Conservation (phyloP, 2,888 invertebrate genomes). For the Zaprionus lineosus region DNA sequence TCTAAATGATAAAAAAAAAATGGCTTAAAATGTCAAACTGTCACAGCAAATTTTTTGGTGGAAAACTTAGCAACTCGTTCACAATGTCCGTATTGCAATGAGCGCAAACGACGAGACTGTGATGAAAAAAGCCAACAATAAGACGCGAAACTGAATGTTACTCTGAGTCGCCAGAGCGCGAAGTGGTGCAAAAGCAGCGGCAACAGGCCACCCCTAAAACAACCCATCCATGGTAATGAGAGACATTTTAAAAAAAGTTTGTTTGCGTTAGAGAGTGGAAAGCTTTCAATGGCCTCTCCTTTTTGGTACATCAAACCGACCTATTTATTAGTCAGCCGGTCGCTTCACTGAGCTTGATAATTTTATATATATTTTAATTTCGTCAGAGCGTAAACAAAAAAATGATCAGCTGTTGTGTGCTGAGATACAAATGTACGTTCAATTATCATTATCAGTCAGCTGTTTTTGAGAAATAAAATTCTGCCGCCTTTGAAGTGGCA, state of each 20-base stretch:
- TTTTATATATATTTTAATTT: neutral
- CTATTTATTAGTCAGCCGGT: slow-evolving; percentile 32
- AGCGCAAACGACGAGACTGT: slow-evolving; percentile 43
- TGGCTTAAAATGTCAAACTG: slow-evolving; percentile 56
- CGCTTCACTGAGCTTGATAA: slow-evolving; percentile 23
- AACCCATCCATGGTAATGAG: slow-evolving; percentile 15
- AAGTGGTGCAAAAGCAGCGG: slow-evolving; percentile 15
- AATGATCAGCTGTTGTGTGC: slow-evolving; percentile 58
- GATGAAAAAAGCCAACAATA: slow-evolving; percentile 16
- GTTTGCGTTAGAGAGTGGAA: slow-evolving; percentile 18
- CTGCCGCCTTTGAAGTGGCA: slow-evolving; percentile 12
- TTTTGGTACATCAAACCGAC: neutral
- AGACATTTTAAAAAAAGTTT: slow-evolving; percentile 33
- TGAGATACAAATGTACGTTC: neutral
- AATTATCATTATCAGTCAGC: slow-evolving; percentile 35
- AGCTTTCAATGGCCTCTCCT: slow-evolving; percentile 24
- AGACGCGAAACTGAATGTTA: slow-evolving; percentile 8
- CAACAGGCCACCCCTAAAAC: slow-evolving; percentile 68
- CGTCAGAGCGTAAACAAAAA: slow-evolving; percentile 54
- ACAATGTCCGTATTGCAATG: slow-evolving; percentile 58
- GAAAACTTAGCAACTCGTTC: slow-evolving; percentile 59
- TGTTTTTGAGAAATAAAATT: neutral
- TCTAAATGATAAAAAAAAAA: too few species aligned
- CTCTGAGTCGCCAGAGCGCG: slow-evolving; percentile 33
- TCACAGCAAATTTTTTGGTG: slow-evolving; percentile 32